Evolutionary conservation across 2,888 invertebrate species (phyloP), one percentile per base, ranked within the genome.

Genomic region (Heliconius cydno): DNA sequence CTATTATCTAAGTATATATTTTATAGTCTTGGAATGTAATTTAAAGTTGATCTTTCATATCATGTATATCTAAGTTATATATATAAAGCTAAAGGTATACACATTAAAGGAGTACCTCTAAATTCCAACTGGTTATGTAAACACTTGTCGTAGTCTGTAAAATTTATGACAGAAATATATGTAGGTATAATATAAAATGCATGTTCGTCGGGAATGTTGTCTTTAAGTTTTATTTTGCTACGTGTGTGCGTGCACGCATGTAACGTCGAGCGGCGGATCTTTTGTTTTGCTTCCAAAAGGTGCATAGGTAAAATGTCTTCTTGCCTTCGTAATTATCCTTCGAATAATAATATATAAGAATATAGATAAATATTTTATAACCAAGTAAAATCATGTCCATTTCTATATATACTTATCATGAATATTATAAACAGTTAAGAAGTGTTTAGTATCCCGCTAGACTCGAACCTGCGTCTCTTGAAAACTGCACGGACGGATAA

Each of bases 121-220:
- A 91, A 92, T 91, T 92, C 92, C 90, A 87, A 84, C 86, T 85
- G 85, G 84, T 89, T 90, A 87, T 85, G 88, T 90, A 92, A 92
- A 93, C 93, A 92, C 88, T 90, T 88, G 89, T 89, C 90, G 87
- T 87, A 87, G 86, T 87, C 88, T 89, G 88, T 92, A 87, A 91
- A 91, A 91, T 92, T 86, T 92, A 92, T 92, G 92, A 91, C 88
- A 88, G 90, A 92, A 91, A 92, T 88, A 90, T 84, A 85, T 52
- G 72, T 76, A 81, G 57, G 79, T 72, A 73, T 79, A 87, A 86
- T 87, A 85, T 87, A 87, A 87, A 86, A 87, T 86, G 83, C 85
- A 86, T 85, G 84, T 87, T 87, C 87, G 88, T 85, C 89, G 90
- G 89, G 92, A 92, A 92, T 92, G 92, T 86, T 85, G 90, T 88